Percentiles rank a stretch among this genome's conserved stretches.
Evolutionary conservation across 2,797 vertebrate genomes (phyloP).

Genomic region (Chaetophractus vellerosus): DNA sequence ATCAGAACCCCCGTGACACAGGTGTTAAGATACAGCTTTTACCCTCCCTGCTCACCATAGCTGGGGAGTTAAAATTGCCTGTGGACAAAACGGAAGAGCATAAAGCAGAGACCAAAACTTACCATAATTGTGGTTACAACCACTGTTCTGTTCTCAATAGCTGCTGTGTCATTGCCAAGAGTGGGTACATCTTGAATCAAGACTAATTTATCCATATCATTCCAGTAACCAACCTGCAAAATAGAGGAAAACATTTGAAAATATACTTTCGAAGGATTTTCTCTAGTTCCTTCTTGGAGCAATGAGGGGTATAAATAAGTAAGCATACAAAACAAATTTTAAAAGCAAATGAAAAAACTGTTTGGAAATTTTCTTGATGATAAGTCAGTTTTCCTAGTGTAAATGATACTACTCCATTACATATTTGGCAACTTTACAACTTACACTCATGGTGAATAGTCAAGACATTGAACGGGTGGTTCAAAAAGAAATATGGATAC

Average conservation of each 20-base stretch:
- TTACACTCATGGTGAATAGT: background rate
- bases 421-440: background rate
- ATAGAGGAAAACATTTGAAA: constrained; percentile 74
- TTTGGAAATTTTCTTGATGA: background rate
- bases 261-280: background rate
- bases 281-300: background rate
- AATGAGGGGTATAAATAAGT: background rate
- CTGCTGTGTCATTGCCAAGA: constrained; percentile 95
- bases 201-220: constrained; percentile 98
- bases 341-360: background rate
- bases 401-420: background rate
- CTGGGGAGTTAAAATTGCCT: constrained; percentile 74
- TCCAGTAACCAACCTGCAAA: constrained; percentile 98
- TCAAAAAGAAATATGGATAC: background rate
- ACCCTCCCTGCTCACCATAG: constrained; percentile 67
- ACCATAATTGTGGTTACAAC: constrained; percentile 99
- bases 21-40: constrained; percentile 63
- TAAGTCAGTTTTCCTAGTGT: background rate
- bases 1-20: constrained; percentile 34
- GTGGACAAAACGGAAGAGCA: constrained; percentile 77
- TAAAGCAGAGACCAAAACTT: constrained; percentile 89
- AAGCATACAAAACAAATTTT: background rate
- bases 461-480: background rate
- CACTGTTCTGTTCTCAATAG: constrained; percentile 98
- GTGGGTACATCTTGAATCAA: constrained; percentile 96